These are phyloP conservation scores for Drosophila bunnanda DNA, from an alignment of 2,888 invertebrate species.

Conservation along the genomic window DNA sequence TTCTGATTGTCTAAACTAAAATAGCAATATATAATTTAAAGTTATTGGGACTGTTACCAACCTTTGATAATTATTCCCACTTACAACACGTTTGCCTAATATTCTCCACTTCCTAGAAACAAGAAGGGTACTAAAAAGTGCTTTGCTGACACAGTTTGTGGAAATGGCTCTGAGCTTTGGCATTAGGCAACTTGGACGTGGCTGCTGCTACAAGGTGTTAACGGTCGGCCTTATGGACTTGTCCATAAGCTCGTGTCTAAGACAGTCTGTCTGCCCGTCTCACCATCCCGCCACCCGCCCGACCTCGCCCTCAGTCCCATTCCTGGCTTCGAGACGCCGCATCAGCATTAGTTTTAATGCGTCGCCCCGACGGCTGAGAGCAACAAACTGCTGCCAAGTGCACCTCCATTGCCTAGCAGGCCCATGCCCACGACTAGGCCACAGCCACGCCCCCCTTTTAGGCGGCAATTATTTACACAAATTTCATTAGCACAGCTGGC, in stretches of 20 bases:
- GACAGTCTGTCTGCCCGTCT: slow-evolving; percentile 62
- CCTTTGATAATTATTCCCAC: background rate
- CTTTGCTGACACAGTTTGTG: slow-evolving; percentile 80
- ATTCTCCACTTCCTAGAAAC: background rate
- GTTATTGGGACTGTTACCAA: background rate
- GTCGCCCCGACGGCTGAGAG: slow-evolving; percentile 55
- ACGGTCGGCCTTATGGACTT: slow-evolving; percentile 78
- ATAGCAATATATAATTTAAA: background rate
- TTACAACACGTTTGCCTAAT: background rate
- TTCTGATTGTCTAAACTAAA: background rate
- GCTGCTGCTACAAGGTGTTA: slow-evolving; percentile 78
- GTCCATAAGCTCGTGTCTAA: slow-evolving; percentile 76
- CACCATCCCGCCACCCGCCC: slow-evolving; percentile 6
- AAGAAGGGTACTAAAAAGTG: slow-evolving; percentile 68
- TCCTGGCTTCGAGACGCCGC: slow-evolving; percentile 57
- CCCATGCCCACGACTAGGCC: background rate
- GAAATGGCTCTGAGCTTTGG: slow-evolving; percentile 80
- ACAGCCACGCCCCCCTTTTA: slow-evolving; percentile 27
- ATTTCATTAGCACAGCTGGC: slow-evolving; percentile 75
- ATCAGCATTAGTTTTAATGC: slow-evolving; percentile 80
- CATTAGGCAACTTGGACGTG: slow-evolving; percentile 79
- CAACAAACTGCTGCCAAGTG: slow-evolving; percentile 72
- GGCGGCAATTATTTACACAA: slow-evolving; percentile 75
- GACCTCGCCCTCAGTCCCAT: background rate
- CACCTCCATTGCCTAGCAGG: slow-evolving; percentile 12